Base-by-base conservation (phyloP, 2,113 vertebrate genomes). In the Odontesthes bonariensis region DNA sequence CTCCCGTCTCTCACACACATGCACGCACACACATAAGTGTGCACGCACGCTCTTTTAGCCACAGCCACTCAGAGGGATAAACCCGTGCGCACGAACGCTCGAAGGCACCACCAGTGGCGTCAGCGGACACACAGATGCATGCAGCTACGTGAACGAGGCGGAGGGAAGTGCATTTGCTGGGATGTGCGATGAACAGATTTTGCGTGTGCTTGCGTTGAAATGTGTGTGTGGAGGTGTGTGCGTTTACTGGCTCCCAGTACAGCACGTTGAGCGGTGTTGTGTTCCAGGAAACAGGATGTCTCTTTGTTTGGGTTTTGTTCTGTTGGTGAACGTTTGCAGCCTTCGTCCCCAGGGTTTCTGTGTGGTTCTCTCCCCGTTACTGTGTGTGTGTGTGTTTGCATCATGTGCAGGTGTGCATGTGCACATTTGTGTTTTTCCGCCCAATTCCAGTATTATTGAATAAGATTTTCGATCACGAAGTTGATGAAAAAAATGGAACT, bases 241-340 rank as follows among this genome's bases (percentile, higher is more conserved):
- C 69, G 71, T 82, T 73, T 77, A 62, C 74, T 79, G 78, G 77
- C 79, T 88, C 72, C 83, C 64, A 69, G 84, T 81, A 59, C 79
- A 51, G 81, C 63, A 70, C 51, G 77, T 81, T 77, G 83, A 90
- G 84, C 77, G 75, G 84, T 90, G 82, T 92, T 91, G 86, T 90
- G 89, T 93, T 93, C 86, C 87, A 90, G 91, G 89, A 92, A 92
- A 88, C 92, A 90, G 92, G 90, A 90, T 89, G 91, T 91, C 81
- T 92, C 88, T 91, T 92, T 92, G 91, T 93, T 92, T 92, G 89
- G 83, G 87, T 90, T 90, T 85, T 87, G 82, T 88, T 90, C 78
- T 80, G 83, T 77, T 83, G 73, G 79, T 82, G 83, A 88, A 75
- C 54, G 72, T 87, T 89, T 75, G 89, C 85, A 58, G 66, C 84